Evolutionary conservation across 2,113 vertebrate species (phyloP), one percentile per base, ranked within the genome.

Genomic region (Dicaeum eximium): DNA sequence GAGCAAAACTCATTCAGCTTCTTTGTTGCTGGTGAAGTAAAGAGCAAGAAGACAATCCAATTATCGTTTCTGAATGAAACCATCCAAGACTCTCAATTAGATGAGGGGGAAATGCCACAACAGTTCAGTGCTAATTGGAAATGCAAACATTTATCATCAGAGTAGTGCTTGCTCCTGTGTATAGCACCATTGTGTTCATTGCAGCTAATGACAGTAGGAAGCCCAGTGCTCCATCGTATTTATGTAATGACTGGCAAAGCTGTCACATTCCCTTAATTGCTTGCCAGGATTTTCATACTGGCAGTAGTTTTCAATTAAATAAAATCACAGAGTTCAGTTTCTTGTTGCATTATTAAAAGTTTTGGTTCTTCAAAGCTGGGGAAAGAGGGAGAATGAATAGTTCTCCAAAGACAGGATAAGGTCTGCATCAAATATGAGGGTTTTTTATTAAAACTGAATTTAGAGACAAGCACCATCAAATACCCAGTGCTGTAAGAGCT

Each of bases 41-140:
- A 88, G 58, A 58, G 14, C 57, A 70, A 48, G 60, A 60, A 22
- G 66, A 84, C n/a, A 81, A 40, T 23, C 50, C 7, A 7, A 72
- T 78, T 86, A 75, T 38, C 5, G 0, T 73, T 80, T 69, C 87
- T 13, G 13, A 73, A 61, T 42, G 50, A 93, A 93, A 79, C 58
- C 61, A 61, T 42, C 79, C 56, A 77, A 77, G 10, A 91, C 38
- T 47, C 38, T 95, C 90, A 96, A 88, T 94, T 86, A 95, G 85
- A 35, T 44, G 51, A 54, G 60, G 47, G 79, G 71, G 37, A 90
- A 92, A 80, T 40, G 65, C 75, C 25, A 7, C 83, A 84, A 66
- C 64, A 89, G 77, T 84, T 95, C 73, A 64, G 91, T 6, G 13
- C 89, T 97, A 95, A 97, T 94, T 91, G 80, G 94, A 93, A 96